These are phyloP conservation scores for Chiloscyllium plagiosum DNA, from an alignment of 2,113 vertebrate genomes.

Conservation along the genomic window DNA sequence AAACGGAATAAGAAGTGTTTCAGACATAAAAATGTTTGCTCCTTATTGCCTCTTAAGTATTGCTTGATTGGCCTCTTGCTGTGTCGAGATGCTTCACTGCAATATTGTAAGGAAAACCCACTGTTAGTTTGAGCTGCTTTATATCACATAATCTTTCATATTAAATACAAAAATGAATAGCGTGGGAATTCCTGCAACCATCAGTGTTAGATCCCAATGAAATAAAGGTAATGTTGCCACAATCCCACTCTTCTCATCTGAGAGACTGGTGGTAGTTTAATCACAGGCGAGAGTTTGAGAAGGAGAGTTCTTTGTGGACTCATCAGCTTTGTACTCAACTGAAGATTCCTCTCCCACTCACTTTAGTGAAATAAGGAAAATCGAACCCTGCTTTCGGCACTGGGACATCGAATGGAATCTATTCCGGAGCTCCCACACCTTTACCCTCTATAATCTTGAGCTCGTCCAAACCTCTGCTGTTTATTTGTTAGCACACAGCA, in stretches of 20 bases:
- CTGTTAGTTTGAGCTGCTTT: not conserved
- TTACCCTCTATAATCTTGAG: not conserved
- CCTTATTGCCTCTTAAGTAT: not conserved
- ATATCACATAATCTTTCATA: not conserved
- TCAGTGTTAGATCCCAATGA: too few species aligned
- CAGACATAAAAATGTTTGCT: not conserved
- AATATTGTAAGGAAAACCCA: not conserved
- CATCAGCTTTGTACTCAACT: not conserved
- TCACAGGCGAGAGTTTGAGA: too few species aligned
- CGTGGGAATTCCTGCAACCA: too few species aligned
- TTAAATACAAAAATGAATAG: not conserved
- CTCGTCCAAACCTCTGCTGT: not conserved
- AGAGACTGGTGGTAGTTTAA: too few species aligned
- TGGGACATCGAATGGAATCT: not conserved
- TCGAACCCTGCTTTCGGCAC: not conserved
- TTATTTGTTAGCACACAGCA: not conserved
- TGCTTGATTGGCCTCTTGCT: not conserved
- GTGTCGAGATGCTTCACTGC: not conserved
- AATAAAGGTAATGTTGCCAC: too few species aligned
- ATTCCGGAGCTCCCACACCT: not conserved
- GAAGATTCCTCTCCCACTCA: not conserved
- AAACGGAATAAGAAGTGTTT: not conserved
- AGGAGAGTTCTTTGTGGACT: too few species aligned
- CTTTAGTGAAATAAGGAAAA: not conserved
- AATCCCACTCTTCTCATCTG: too few species aligned